A percentile compares a stretch with the other conserved stretches of the same genome.
Conservation (phyloP, 2,113 vertebrate species). For the Peucedramus taeniatus region DNA sequence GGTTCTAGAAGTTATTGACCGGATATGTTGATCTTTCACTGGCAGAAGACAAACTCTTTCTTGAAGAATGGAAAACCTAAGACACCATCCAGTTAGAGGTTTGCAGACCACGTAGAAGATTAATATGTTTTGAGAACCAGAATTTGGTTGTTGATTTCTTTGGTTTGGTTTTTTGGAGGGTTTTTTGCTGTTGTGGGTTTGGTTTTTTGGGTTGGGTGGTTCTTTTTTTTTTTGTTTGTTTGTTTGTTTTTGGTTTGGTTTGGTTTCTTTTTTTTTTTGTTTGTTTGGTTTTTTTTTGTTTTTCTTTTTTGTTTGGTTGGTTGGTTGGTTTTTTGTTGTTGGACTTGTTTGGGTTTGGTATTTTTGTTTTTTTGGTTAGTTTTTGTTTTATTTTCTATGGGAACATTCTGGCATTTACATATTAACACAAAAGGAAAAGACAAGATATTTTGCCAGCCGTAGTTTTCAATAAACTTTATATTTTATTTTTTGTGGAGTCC, state of each 20-base stretch:
- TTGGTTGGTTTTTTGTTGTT: not conserved
- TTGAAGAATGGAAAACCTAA: not conserved
- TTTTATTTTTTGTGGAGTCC: not conserved
- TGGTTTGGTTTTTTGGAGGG: accelerated
- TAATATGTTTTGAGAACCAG: not conserved
- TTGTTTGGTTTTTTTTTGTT: too few relatives aligned
- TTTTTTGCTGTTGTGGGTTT: not conserved
- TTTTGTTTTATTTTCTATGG: not conserved
- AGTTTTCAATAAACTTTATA: not conserved
- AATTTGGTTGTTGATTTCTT: not conserved
- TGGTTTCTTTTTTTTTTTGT: too few relatives aligned
- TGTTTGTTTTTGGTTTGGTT: not conserved
- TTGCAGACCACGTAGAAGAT: not conserved
- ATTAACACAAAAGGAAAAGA: not conserved
- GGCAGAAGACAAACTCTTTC: not conserved
- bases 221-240: not conserved
- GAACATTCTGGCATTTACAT: not conserved
- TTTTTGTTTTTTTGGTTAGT: not conserved
- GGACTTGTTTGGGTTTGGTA: too few relatives aligned
- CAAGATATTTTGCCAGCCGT: not conserved
- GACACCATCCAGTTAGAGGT: accelerated
- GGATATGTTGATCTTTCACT: not conserved
- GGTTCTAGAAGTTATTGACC: not conserved
- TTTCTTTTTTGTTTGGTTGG: too few relatives aligned
- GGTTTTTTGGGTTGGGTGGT: not conserved